A percentile compares a stretch with the other conserved stretches of the same genome.
These are phyloP conservation scores for Thalpophila matura DNA, from an alignment of 2,888 invertebrate species.

Conservation along the genomic window DNA sequence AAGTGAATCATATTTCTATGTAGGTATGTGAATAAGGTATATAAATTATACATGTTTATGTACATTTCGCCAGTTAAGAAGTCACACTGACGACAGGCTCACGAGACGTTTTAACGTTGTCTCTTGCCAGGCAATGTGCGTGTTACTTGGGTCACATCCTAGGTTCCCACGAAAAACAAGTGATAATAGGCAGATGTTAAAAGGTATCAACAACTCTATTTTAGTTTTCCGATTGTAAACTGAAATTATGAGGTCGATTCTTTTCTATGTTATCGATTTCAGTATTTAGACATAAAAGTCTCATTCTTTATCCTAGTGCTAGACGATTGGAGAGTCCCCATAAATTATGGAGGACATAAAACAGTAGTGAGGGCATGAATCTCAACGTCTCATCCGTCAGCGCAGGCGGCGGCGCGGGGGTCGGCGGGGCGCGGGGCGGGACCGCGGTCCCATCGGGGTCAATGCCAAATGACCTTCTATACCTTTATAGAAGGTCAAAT, in stretches of 20 bases:
- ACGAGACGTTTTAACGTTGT: no score
- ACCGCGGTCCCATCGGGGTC: background rate
- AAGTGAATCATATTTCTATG: no score
- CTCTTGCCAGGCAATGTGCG: no score
- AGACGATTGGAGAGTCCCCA: conserved; percentile 38
- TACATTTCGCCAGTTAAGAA: no score
- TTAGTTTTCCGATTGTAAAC: background rate
- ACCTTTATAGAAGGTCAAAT: conserved; percentile 22
- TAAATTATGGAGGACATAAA: conserved; percentile 54
- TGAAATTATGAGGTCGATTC: background rate
- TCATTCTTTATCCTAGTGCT: conserved; percentile 19
- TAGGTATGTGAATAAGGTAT: no score
- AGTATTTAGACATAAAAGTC: conserved; percentile 15
- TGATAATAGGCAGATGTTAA: no score
- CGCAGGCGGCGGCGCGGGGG: conserved; percentile 8
- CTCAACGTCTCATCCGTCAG: conserved; percentile 45
- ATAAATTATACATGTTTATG: no score
- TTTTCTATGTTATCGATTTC: background rate
- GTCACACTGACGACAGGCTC: no score
- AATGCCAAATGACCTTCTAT: background rate
- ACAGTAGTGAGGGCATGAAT: conserved; percentile 54
- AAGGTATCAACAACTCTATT: background rate
- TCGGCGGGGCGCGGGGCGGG: background rate
- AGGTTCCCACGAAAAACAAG: no score
- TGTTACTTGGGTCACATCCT: no score